phyloP scores from a whole-genome alignment of 1,140 invertebrate genomes.

The fruit fly (Drosophila melanogaster) region Release_6_plus_ISO1_MT NT_033777.3:14645501-14646000 shows the following conservation, averaged over 20 bases:
- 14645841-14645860: slow-evolving; percentile 46
- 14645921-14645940: slow-evolving; percentile 38
- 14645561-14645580: slow-evolving; percentile 86
- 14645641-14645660: slow-evolving; percentile 47
- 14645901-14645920: slow-evolving; percentile 66
- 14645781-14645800: slow-evolving; percentile 49
- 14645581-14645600: slow-evolving; percentile 87
- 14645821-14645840: slow-evolving; percentile 63
- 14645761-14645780: slow-evolving; percentile 37
- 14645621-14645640: slow-evolving; percentile 72
- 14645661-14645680: slow-evolving; percentile 23
- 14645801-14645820: slow-evolving; percentile 63
- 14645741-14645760: slow-evolving; percentile 53
- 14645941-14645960: slow-evolving; percentile 30
- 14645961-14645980: slow-evolving; percentile 7
- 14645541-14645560: slow-evolving; percentile 86
- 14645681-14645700: slow-evolving; percentile 28
- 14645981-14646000: slow-evolving; percentile 16
- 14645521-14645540: slow-evolving; percentile 84
- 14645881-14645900: slow-evolving; percentile 74
- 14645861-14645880: slow-evolving; percentile 59
- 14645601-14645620: slow-evolving; percentile 85
- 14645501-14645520: slow-evolving; percentile 33
- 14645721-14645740: slow-evolving; percentile 69
- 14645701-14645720: slow-evolving; percentile 60